Percentiles rank a stretch among this genome's conserved stretches.
Conservation (phyloP, 2,113 vertebrate genomes). For the Archocentrus centrarchus region DNA sequence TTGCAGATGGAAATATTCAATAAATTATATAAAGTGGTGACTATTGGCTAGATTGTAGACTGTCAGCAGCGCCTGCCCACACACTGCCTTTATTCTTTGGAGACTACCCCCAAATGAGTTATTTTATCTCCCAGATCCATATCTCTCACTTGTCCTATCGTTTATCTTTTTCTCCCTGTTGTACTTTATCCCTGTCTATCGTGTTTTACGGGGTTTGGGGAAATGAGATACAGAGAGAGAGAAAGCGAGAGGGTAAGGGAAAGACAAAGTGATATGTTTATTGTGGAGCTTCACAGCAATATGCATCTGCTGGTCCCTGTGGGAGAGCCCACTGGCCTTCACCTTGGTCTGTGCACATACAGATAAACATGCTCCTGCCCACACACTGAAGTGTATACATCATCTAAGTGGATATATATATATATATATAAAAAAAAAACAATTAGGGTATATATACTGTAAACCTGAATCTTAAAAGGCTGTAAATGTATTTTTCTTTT, state of each 20-base stretch:
- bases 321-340: slow-evolving; percentile 58
- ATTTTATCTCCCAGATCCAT: slow-evolving; percentile 68
- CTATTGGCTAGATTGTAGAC: slow-evolving; percentile 41
- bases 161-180: slow-evolving; percentile 67
- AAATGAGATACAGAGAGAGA: slow-evolving; percentile 66
- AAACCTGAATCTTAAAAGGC: slow-evolving; percentile 6
- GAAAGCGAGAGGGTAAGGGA: not conserved
- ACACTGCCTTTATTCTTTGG: slow-evolving; percentile 51
- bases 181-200: slow-evolving; percentile 65
- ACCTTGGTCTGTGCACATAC: slow-evolving; percentile 57
- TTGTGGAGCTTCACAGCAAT: slow-evolving; percentile 40
- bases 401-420: not conserved
- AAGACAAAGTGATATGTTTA: slow-evolving; percentile 68
- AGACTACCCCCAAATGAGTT: slow-evolving; percentile 62
- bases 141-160: slow-evolving; percentile 61
- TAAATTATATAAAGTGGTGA: slow-evolving; percentile 51
- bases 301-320: slow-evolving; percentile 32
- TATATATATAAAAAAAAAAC: not conserved
- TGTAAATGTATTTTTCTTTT: not conserved
- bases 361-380: slow-evolving; percentile 45
- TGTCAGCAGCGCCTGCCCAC: slow-evolving; percentile 36
- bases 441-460: not conserved
- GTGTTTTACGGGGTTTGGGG: slow-evolving; percentile 71
- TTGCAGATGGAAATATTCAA: slow-evolving; percentile 40
- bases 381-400: slow-evolving; percentile 19